These are phyloP conservation scores for Sericinus montela DNA, from an alignment of 2,888 invertebrate species.

Conservation along the genomic window DNA sequence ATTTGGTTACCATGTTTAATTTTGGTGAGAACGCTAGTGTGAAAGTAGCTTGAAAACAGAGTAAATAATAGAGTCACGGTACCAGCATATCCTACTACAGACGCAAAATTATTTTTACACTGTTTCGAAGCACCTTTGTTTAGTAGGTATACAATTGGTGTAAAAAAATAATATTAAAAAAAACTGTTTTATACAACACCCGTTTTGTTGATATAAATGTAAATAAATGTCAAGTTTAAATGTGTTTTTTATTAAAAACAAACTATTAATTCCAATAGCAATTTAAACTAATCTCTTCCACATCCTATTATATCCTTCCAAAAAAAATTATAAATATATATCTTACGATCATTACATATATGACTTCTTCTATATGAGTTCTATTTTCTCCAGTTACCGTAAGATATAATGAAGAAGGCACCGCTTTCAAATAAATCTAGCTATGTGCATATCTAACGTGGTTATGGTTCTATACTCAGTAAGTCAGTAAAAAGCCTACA, in stretches of 20 bases:
- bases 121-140: constrained; percentile 63
- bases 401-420: too few species aligned
- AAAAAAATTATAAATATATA: too few species aligned
- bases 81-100: constrained; percentile 51
- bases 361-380: too few species aligned
- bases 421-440: too few species aligned
- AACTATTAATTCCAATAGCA: too few species aligned
- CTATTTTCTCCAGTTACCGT: too few species aligned
- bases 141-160: constrained; percentile 68
- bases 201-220: constrained; percentile 80
- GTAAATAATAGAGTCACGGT: constrained; percentile 38
- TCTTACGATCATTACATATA: too few species aligned
- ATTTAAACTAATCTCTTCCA: neutral
- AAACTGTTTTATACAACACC: constrained; percentile 79
- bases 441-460: too few species aligned
- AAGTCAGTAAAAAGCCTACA: too few species aligned
- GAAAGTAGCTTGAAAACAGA: constrained; percentile 8
- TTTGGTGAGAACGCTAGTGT: constrained; percentile 16
- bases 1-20: constrained; percentile 11
- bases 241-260: constrained; percentile 28
- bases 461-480: too few species aligned
- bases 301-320: too few species aligned
- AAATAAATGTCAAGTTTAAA: constrained; percentile 80
- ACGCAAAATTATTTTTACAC: constrained; percentile 66
- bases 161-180: constrained; percentile 57